Evolutionary conservation across 2,113 vertebrate species (phyloP).

Genomic region (Cyanoderma ruficeps): DNA sequence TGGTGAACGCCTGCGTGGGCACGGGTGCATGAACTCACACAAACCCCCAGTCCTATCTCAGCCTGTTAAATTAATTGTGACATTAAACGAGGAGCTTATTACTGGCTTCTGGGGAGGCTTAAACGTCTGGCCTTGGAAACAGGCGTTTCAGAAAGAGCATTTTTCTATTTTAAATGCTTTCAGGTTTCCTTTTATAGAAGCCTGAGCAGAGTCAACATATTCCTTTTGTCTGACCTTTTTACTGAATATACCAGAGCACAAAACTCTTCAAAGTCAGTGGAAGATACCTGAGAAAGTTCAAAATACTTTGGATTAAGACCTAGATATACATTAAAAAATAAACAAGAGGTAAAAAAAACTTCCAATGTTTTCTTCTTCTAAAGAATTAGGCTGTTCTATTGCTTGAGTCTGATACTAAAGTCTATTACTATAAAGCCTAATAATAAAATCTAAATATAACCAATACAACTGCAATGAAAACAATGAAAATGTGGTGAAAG

Average conservation of each 20-base stretch:
- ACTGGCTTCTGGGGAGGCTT: slow-evolving; percentile 36
- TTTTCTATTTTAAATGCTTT: not conserved
- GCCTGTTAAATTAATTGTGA: slow-evolving; percentile 61
- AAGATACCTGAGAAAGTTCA: not conserved
- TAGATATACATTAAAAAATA: not conserved
- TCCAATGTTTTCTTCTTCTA: not conserved
- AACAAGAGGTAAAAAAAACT: not conserved
- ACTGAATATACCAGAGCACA: not conserved
- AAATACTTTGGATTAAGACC: not conserved
- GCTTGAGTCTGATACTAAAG: not conserved
- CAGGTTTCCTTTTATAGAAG: not conserved
- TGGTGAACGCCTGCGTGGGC: not conserved
- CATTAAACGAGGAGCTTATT: slow-evolving; percentile 38
- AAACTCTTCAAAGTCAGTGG: not conserved
- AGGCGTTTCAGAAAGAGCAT: not conserved
- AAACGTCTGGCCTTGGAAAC: not conserved
- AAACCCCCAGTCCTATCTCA: not conserved
- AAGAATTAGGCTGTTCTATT: not conserved
- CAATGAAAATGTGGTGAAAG: not conserved
- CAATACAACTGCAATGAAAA: not conserved
- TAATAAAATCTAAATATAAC: not conserved
- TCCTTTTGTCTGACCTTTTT: not conserved
- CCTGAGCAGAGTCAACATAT: not conserved
- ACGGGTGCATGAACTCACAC: not conserved
- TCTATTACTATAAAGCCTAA: not conserved